phyloP scores from a whole-genome alignment of 2,888 invertebrate genomes.

The Apodemia hepburni region DNA sequence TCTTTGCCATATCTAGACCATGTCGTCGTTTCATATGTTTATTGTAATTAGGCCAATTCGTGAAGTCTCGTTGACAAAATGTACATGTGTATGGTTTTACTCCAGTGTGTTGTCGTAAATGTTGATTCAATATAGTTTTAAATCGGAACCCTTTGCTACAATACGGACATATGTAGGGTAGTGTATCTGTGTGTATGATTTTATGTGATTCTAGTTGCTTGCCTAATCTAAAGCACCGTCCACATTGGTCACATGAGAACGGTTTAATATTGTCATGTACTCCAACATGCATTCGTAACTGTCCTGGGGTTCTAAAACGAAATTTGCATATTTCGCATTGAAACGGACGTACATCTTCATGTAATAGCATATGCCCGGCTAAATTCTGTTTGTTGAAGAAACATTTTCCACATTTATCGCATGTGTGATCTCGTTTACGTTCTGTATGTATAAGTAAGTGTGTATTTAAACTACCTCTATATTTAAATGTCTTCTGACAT shows the following conservation, averaged over 20 bases:
- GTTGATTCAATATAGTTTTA: conserved; percentile 85
- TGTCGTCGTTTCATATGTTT: conserved; percentile 90
- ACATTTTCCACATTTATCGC: conserved; percentile 58
- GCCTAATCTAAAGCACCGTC: conserved; percentile 78
- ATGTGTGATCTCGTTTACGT: conserved; percentile 50
- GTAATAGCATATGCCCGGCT: conserved; percentile 45
- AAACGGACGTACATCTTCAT: conserved; percentile 49
- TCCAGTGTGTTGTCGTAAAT: conserved; percentile 86
- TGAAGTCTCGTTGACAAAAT: conserved; percentile 85
- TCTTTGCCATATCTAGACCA: conserved; percentile 70
- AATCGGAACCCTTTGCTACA: conserved; percentile 89
- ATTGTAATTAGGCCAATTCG: conserved; percentile 91
- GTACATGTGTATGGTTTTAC: conserved; percentile 86
- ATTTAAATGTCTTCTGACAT: conserved; percentile 53
- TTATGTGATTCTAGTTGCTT: conserved; percentile 87
- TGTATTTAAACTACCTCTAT: conserved; percentile 45
- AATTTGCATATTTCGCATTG: conserved; percentile 58
- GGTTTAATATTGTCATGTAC: conserved; percentile 67
- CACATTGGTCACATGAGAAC: conserved; percentile 64
- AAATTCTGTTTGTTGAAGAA: conserved; percentile 49
- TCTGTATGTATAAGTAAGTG: conserved; percentile 81
- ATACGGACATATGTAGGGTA: conserved; percentile 87
- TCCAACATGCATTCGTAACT: conserved; percentile 59
- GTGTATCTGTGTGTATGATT: conserved; percentile 87
- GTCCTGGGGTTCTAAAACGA: conserved; percentile 42